phyloP scores from a whole-genome alignment of 2,113 vertebrate species.

The Procavia capensis region DNA sequence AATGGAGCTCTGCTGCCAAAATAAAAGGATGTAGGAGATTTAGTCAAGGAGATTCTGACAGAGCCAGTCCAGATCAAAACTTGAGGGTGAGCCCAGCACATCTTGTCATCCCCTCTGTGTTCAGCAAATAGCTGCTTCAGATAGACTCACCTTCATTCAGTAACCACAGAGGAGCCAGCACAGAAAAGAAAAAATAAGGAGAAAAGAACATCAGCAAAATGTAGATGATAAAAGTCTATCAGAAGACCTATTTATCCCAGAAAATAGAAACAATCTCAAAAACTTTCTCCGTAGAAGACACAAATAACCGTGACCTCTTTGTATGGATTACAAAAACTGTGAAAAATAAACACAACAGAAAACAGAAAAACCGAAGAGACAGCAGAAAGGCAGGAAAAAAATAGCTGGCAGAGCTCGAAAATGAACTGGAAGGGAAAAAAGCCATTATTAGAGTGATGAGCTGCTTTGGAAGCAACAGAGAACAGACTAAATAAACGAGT shows the following conservation, averaged over 20 bases:
- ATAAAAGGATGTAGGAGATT: too few species aligned
- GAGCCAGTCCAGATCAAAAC: background rate
- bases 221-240: background rate
- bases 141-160: background rate
- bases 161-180: background rate
- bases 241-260: background rate
- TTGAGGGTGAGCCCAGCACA: background rate
- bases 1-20: background rate
- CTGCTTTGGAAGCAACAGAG: conserved; percentile 32
- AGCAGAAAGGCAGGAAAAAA: background rate
- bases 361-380: background rate
- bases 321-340: background rate
- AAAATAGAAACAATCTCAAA: conserved; percentile 6
- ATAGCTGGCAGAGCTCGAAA: background rate
- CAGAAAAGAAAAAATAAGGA: background rate
- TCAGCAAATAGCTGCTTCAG: background rate
- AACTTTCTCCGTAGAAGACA: background rate
- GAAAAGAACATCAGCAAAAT: conserved; percentile 26
- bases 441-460: conserved; percentile 12
- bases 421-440: background rate
- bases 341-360: conserved; percentile 1
- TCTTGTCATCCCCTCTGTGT: too few species aligned
- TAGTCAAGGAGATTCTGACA: background rate
- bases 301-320: background rate
- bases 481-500: background rate